These are phyloP conservation scores for Dipodomys stephensi DNA, from an alignment of 2,113 vertebrate genomes.

Conservation along the genomic window DNA sequence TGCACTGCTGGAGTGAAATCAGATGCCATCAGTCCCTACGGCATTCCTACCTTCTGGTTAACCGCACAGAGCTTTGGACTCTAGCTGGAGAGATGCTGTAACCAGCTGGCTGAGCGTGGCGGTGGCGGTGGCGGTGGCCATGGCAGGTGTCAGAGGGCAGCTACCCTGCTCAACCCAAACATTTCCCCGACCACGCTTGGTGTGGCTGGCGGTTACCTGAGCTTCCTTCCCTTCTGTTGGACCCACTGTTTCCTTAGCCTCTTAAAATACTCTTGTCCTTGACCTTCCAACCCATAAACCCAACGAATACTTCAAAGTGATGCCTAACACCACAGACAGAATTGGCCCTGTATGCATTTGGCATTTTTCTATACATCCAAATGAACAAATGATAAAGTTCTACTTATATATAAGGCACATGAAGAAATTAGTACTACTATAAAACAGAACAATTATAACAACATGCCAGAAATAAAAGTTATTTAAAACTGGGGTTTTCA, in stretches of 20 bases:
- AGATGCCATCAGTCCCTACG: neutral
- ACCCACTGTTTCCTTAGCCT: neutral
- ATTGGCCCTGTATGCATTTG: neutral
- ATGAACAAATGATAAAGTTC: neutral
- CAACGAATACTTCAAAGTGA: neutral
- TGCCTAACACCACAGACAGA: neutral
- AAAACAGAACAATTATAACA: neutral
- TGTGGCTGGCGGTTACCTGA: fast-evolving
- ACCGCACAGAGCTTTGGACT: neutral
- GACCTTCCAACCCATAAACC: neutral
- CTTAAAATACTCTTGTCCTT: slow-evolving; percentile 22
- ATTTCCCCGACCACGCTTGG: neutral
- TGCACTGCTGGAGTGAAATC: neutral
- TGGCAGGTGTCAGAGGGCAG: neutral
- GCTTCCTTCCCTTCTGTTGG: neutral
- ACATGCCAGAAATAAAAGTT: neutral
- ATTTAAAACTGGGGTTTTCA: neutral
- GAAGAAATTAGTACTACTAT: neutral
- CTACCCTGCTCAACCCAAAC: too few relatives aligned
- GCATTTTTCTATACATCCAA: neutral
- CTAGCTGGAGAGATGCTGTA: neutral
- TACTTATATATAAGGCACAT: neutral
- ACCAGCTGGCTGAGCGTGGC: neutral
- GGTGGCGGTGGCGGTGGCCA: fast-evolving
- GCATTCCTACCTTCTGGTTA: neutral